Evolutionary conservation across 2,888 invertebrate species (phyloP), one percentile per base, ranked within the genome.

Genomic region (Odontocolon sp.): DNA sequence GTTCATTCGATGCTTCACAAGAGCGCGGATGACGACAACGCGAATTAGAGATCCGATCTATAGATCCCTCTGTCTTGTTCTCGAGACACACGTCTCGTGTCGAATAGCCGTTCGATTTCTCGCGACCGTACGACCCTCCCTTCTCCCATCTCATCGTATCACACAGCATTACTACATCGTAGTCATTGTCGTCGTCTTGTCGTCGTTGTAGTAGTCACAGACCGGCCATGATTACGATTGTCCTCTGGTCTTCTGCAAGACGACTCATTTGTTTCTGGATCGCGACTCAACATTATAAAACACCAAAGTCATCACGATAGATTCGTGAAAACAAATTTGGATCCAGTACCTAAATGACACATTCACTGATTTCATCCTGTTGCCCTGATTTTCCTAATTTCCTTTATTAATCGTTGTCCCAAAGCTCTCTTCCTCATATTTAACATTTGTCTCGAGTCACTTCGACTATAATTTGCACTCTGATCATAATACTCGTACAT

Each of bases 1-100:
- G 11, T 14, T 54, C 33, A 21, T 21, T 14, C 9, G n/a, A 33
- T 23, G 47, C 11, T 28, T 61, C 52, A 47, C 56, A 70, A 63
- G 66, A 64, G 56, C 66, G 61, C 69, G 74, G 64, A 68, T 75
- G 78, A 79, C 76, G 78, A 79, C 78, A 79, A 77, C 80, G 75
- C 77, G 83, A 82, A 83, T 84, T 85, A 87, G 85, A 84, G 88
- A 86, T 85, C 85, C 84, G 85, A 88, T 87, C 76, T 71, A 50
- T 71, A 67, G 71, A 77, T 77, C 71, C 63, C 31, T 45, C 45
- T 38, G 38, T 73, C 63, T 77, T 50, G 16, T 54, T 73, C 68
- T 42, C 61, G 42, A 52, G 31, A 40, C 50, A 70, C 42, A 64
- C 52, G 54, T 67, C 61, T 56, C 71, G 76, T 71, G 67, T 71